phyloP scores from a whole-genome alignment of 2,113 vertebrate genomes.

The Talpa occidentalis region DNA sequence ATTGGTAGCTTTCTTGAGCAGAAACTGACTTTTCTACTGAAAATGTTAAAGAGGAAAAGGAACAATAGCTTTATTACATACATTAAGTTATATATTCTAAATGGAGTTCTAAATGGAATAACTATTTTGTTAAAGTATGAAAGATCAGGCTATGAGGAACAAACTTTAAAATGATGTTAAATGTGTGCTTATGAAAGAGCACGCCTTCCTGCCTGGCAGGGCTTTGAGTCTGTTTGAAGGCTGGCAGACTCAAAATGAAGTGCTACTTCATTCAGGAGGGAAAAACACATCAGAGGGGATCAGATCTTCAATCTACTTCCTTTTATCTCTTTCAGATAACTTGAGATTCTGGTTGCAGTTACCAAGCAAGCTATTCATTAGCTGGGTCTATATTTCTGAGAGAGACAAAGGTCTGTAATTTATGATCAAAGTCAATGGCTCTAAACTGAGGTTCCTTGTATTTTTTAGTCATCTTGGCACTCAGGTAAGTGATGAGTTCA shows the following conservation, averaged over 20 bases:
- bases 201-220: neutral
- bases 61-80: neutral
- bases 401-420: slow-evolving; percentile 89
- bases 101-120: slow-evolving; percentile 26
- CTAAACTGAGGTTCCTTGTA: slow-evolving; percentile 86
- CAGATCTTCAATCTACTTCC: neutral
- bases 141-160: neutral
- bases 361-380: slow-evolving; percentile 36
- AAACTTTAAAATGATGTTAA: neutral
- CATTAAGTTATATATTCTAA: slow-evolving; percentile 39
- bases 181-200: neutral
- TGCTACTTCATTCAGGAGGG: neutral
- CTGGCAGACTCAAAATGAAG: too few species aligned
- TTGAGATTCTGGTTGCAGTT: neutral
- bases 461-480: slow-evolving; percentile 86
- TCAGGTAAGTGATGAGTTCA: slow-evolving; percentile 92
- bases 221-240: neutral
- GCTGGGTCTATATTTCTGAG: slow-evolving; percentile 82
- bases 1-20: slow-evolving; percentile 50
- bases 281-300: neutral
- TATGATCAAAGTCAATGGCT: slow-evolving; percentile 89
- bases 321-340: neutral
- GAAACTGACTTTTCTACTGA: slow-evolving; percentile 3
- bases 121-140: slow-evolving; percentile 22
- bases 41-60: slow-evolving; percentile 55